These are phyloP conservation scores for Rutpela maculata DNA, from an alignment of 2,888 invertebrate species.

Conservation along the genomic window DNA sequence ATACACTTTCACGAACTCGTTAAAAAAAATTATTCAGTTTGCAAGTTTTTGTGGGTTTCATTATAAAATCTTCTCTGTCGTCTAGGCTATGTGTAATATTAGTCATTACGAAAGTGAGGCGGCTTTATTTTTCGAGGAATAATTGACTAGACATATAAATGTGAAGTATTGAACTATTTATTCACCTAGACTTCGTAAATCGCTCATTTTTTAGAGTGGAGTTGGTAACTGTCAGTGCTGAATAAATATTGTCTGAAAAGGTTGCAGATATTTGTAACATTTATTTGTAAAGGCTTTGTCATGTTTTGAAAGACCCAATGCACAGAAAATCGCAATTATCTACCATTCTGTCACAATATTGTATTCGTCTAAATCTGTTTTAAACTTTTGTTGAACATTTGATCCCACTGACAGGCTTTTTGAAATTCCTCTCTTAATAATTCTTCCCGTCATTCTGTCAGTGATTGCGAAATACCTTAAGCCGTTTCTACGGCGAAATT, in stretches of 20 bases:
- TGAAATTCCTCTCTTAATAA: slow-evolving; percentile 18
- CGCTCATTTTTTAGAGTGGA: not conserved
- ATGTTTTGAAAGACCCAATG: not conserved
- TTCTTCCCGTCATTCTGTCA: slow-evolving; percentile 9
- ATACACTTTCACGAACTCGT: no score
- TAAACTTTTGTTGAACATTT: slow-evolving; percentile 4
- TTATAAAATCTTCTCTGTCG: no score
- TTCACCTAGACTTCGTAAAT: no score
- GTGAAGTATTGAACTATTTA: no score
- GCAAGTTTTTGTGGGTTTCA: no score
- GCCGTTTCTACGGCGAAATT: slow-evolving; percentile 14
- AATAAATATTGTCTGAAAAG: not conserved
- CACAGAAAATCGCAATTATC: not conserved
- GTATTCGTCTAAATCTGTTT: not conserved
- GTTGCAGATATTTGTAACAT: not conserved
- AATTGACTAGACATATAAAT: no score
- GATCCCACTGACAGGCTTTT: not conserved
- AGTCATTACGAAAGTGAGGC: no score
- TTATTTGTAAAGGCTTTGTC: not conserved
- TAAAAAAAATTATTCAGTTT: no score
- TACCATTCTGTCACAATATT: not conserved
- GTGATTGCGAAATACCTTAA: slow-evolving; percentile 21
- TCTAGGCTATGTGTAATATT: no score
- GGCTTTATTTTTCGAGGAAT: no score
- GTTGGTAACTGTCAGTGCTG: not conserved